A percentile compares a stretch with the other conserved stretches of the same genome.
Conservation (phyloP, 2,797 vertebrate genomes). For the Sparus aurata region DNA sequence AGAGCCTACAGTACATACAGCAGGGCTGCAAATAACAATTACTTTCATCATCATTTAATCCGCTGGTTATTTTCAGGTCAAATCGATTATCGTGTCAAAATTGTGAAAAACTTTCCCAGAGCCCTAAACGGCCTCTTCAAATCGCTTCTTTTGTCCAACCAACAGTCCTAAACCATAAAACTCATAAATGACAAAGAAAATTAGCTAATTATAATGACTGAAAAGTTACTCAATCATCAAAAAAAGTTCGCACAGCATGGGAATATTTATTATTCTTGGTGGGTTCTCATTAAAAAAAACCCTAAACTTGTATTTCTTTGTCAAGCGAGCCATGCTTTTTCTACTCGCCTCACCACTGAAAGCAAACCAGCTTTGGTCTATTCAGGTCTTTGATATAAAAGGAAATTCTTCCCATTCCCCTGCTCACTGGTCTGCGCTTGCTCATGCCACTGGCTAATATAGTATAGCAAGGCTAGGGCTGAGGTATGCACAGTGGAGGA, state of each 20-base stretch:
- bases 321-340: constrained; percentile 42
- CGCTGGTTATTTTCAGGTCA: no score
- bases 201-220: no score
- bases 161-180: no score
- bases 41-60: no score
- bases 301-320: not conserved
- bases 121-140: no score
- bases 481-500: constrained; percentile 40
- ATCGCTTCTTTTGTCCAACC: no score
- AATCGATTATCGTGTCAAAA: no score
- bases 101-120: no score
- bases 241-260: not conserved
- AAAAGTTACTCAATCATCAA: no score
- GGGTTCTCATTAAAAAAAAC: constrained; percentile 2
- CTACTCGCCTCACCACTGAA: constrained; percentile 17
- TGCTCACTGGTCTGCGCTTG: constrained; percentile 56
- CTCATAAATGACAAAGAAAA: no score
- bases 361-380: constrained; percentile 43
- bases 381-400: constrained; percentile 58
- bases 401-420: constrained; percentile 82
- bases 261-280: constrained; percentile 24
- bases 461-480: constrained; percentile 31
- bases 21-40: no score
- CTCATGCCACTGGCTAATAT: constrained; percentile 70
- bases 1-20: constrained; percentile 24